Evolutionary conservation across 2,797 vertebrate genomes (phyloP), one percentile per base, ranked within the genome.

Genomic region (Neoniphon sammara): DNA sequence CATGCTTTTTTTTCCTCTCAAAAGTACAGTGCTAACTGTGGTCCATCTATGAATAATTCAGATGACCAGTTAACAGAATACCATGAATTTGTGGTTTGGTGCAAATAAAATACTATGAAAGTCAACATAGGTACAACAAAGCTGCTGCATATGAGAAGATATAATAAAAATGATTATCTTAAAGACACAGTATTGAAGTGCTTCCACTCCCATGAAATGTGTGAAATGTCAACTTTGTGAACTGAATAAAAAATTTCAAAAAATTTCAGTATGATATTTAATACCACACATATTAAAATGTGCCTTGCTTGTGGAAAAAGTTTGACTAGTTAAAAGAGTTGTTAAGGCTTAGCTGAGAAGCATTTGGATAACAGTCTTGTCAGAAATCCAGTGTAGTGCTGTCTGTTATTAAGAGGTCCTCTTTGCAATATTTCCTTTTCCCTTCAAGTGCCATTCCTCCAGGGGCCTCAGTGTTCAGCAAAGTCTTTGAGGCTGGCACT

Each of bases 311-410:
- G 72, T 6, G 25, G 2, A 64, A 66, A 58, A 55, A 6, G 10
- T n/a, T 23, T 25, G 14, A 25, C 4, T 8, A 50, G 49, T 21
- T 9, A n/a, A 36, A 23, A 27, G 1, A 9, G 10, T 49, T 49
- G 67, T 71, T 65, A 81, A 81, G 77, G 77, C 55, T 61, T 64
- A 42, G 58, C 25, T 70, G 25, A 73, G 46, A 67, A 73, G 39
- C 18, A 49, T 47, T 30, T 58, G 39, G 20, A 62, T 20, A 31
- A 27, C 77, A 39, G 58, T 61, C 61, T 68, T 70, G n/a, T 59
- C 25, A 57, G 30, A 34, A 46, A 58, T 82, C 80, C 79, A 75
- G 62, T 55, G 62, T 63, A 59, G 53, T 53, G 63, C 60, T 70
- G 46, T 56, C 60, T 20, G 50, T 64, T n/a, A 49, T 42, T 20